These are phyloP conservation scores for Rissa tridactyla DNA, from an alignment of 2,113 vertebrate genomes.

Conservation along the genomic window DNA sequence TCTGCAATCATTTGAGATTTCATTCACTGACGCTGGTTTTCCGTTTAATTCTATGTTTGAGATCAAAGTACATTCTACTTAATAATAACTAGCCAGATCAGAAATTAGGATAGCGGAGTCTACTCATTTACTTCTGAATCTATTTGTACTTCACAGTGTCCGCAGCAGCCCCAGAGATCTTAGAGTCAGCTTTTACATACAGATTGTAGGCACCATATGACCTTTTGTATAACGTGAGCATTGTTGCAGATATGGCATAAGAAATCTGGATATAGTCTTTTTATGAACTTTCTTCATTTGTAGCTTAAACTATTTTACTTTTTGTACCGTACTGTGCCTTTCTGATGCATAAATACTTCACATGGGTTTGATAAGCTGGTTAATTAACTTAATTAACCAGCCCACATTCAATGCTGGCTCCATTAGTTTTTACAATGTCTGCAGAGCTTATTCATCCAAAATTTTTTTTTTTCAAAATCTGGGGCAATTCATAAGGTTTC, in stretches of 20 bases:
- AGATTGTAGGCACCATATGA: background rate
- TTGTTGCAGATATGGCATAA: background rate
- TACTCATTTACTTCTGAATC: background rate
- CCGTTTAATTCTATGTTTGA: background rate
- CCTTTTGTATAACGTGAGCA: background rate
- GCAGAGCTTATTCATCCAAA: background rate
- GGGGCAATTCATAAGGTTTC: background rate
- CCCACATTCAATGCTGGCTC: background rate
- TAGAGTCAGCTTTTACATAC: background rate
- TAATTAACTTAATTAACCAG: background rate
- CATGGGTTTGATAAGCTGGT: background rate
- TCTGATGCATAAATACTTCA: background rate
- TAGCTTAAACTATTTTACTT: background rate
- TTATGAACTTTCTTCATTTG: background rate
- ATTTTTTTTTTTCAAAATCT: background rate
- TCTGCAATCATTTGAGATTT: background rate
- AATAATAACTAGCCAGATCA: background rate
- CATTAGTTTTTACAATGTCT: background rate
- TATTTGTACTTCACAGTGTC: background rate
- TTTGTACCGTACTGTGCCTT: background rate
- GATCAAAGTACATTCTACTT: background rate
- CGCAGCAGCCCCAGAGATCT: background rate
- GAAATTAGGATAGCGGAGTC: background rate
- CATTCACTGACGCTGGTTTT: background rate
- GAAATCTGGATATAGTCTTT: background rate